phyloP scores from a whole-genome alignment of 1,140 invertebrate species.

The Drosophila chauvacae region DNA sequence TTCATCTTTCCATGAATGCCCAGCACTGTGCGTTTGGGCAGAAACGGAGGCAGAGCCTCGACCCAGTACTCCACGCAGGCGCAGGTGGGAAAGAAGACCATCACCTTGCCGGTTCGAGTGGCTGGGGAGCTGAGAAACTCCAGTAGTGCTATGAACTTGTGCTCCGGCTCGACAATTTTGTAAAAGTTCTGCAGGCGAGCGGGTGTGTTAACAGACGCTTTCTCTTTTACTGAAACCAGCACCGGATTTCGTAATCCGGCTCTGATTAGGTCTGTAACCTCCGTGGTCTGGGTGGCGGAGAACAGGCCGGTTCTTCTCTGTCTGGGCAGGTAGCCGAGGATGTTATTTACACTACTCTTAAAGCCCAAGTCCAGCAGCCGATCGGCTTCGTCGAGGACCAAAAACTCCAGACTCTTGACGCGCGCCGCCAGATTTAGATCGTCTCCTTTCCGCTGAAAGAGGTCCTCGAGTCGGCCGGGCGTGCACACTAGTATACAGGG shows the following conservation, averaged over 20 bases:
- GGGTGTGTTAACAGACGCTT: conserved; percentile 92
- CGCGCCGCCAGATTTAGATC: conserved; percentile 88
- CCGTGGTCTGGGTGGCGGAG: conserved; percentile 99
- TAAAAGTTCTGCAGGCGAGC: conserved; percentile 93
- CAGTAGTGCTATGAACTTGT: conserved; percentile 85
- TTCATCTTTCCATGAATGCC: conserved; percentile 98
- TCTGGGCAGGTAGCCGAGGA: conserved; percentile 95
- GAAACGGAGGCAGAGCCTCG: conserved; percentile 87
- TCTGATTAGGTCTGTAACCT: conserved; percentile 95
- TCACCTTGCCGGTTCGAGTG: conserved; percentile 89
- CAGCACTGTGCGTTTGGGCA: conserved; percentile 88
- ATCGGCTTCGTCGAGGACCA: conserved; percentile 99
- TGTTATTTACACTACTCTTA: conserved; percentile 93
- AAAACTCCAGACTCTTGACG: conserved; percentile 93
- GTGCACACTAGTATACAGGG: conserved; percentile 96
- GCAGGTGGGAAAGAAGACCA: conserved; percentile 98
- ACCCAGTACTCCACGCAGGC: conserved; percentile 98
- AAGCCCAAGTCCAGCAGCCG: conserved; percentile 97
- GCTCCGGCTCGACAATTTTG: conserved; percentile 89
- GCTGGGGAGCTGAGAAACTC: conserved; percentile 80
- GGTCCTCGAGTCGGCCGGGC: conserved; percentile 95
- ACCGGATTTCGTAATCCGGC: conserved; percentile 98
- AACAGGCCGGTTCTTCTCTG: conserved; percentile 98
- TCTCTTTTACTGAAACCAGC: conserved; percentile 95
- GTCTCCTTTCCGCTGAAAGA: conserved; percentile 89